These are phyloP conservation scores for Tridacna crocea DNA, from an alignment of 2,888 invertebrate genomes.

Conservation along the genomic window DNA sequence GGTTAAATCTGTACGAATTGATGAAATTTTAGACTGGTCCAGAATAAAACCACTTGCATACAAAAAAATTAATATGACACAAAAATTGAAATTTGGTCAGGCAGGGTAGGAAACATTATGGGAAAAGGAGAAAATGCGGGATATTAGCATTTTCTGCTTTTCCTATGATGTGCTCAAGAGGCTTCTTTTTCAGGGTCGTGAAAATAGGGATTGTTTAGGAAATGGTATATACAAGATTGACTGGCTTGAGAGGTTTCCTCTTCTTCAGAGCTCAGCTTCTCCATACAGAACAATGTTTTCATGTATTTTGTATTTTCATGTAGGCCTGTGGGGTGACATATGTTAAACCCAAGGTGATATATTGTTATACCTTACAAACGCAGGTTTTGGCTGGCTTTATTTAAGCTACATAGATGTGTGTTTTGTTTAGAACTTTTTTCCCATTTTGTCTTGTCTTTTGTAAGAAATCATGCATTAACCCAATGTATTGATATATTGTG, in stretches of 20 bases:
- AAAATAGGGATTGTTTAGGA: too few species aligned
- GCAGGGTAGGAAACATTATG: too few species aligned
- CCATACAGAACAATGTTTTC: not conserved
- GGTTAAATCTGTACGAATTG: too few species aligned
- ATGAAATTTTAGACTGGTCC: too few species aligned
- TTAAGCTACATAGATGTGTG: not conserved
- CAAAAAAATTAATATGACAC: too few species aligned
- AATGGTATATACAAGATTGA: not conserved
- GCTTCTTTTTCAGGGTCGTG: too few species aligned
- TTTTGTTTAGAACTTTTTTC: not conserved
- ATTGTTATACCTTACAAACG: conserved; percentile 71
- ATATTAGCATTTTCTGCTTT: too few species aligned
- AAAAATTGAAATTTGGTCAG: too few species aligned
- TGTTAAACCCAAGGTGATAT: conserved; percentile 76
- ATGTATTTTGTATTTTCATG: not conserved
- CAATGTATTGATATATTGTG: conserved; percentile 3
- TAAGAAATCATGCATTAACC: conserved; percentile 17
- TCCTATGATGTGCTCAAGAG: too few species aligned
- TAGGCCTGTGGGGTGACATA: conserved; percentile 77
- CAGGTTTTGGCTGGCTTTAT: conserved; percentile 49
- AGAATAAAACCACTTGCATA: too few species aligned
- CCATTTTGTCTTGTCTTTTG: not conserved
- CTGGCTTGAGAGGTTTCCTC: too few species aligned
- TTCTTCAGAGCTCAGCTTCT: not conserved
- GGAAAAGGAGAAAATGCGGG: too few species aligned